Conservation (phyloP, 2,797 vertebrate species). For the Pseudomugil gertrudae region DNA sequence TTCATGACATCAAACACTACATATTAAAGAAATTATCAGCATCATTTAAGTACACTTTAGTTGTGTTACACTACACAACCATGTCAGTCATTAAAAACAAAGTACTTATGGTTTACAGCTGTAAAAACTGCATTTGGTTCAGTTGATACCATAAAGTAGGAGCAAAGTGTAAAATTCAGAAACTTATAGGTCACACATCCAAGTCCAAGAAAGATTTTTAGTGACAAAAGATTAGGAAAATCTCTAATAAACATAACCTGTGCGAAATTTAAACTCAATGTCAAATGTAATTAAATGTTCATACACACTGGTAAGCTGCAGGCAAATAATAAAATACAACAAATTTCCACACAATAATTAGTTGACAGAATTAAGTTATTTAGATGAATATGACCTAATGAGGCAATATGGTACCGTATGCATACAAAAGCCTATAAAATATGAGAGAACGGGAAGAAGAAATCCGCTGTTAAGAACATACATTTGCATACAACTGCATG, state of each 20-base stretch:
- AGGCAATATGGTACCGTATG: no score
- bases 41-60: not conserved
- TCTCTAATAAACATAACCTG: not conserved
- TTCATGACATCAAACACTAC: not conserved
- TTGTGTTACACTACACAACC: no score
- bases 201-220: not conserved
- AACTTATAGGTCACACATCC: not conserved
- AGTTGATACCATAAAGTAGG: not conserved
- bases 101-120: no score
- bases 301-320: not conserved
- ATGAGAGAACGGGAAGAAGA: no score
- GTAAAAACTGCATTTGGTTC: not conserved
- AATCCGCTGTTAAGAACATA: not conserved
- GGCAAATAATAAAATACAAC: not conserved
- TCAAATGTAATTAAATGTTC: not conserved
- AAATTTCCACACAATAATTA: not conserved
- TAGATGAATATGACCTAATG: not conserved
- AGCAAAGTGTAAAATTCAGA: not conserved
- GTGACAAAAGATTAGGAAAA: not conserved
- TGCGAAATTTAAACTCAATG: not conserved
- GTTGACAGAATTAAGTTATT: not conserved
- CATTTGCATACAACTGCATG: not conserved
- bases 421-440: no score
- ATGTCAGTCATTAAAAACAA: not conserved
- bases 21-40: no score